Percentiles rank a stretch among this genome's conserved stretches.
These are phyloP conservation scores for Bradypus variegatus DNA, from an alignment of 2,797 vertebrate species.

Conservation along the genomic window DNA sequence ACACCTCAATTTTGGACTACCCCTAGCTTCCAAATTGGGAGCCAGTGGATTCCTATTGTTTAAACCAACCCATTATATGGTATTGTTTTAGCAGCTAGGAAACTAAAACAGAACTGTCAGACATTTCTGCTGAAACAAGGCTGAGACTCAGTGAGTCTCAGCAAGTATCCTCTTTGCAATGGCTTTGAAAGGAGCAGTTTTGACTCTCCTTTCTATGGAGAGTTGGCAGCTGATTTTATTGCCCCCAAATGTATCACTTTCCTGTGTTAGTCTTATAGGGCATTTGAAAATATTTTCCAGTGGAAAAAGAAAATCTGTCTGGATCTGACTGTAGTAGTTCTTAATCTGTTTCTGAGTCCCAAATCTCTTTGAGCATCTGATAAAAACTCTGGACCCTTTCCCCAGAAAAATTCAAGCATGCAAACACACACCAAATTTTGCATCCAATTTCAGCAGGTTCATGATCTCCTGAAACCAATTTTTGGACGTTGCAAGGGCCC, in stretches of 20 bases:
- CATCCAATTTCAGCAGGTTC: background rate
- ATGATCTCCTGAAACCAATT: background rate
- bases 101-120: background rate
- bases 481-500: background rate
- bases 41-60: too few relatives aligned
- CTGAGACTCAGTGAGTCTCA: background rate
- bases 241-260: constrained; percentile 6
- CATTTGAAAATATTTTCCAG: constrained; percentile 2
- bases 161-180: background rate
- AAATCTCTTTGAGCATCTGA: background rate
- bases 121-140: background rate
- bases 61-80: too few relatives aligned
- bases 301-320: background rate
- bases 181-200: background rate
- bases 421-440: background rate
- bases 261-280: background rate
- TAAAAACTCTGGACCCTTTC: background rate
- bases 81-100: too few relatives aligned
- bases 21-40: too few relatives aligned
- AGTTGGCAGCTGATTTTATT: background rate
- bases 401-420: background rate
- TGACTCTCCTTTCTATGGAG: background rate
- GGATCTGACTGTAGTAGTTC: background rate
- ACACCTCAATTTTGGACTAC: too few relatives aligned
- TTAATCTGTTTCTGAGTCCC: background rate